phyloP scores from a whole-genome alignment of 2,888 invertebrate genomes.

The Agonopterix heracliana region DNA sequence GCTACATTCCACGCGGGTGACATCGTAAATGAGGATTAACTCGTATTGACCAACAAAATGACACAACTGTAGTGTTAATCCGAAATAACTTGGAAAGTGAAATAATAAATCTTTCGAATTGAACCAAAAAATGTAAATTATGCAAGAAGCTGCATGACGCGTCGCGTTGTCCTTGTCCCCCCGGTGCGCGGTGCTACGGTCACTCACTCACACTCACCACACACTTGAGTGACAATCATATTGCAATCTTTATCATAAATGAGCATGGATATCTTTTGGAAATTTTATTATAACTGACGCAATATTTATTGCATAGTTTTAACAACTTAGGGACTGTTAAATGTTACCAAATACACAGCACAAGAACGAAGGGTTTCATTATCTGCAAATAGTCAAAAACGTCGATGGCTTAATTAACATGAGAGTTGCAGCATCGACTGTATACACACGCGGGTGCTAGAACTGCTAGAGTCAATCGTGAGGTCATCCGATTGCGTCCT shows the following conservation, averaged over 20 bases:
- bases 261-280: conserved; percentile 6
- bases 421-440: conserved; percentile 19
- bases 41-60: not conserved
- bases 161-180: too few species aligned
- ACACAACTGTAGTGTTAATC: not conserved
- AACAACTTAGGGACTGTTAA: too few species aligned
- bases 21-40: conserved; percentile 20
- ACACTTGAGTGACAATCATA: conserved; percentile 6
- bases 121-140: conserved; percentile 21
- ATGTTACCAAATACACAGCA: not conserved
- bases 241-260: not conserved
- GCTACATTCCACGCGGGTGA: conserved; percentile 19
- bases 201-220: conserved; percentile 8
- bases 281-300: conserved; percentile 11
- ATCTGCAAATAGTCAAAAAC: not conserved
- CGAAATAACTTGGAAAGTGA: too few species aligned
- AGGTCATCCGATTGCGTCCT: conserved; percentile 17
- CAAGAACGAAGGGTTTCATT: not conserved
- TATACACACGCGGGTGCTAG: conserved; percentile 13
- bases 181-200: conserved; percentile 9
- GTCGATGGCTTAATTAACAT: conserved; percentile 13
- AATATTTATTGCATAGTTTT: conserved; percentile 1
- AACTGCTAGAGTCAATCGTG: conserved; percentile 30
- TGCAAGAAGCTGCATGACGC: conserved; percentile 10
- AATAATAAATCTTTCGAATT: not conserved